Conservation (phyloP, 2,888 invertebrate species). For the Galeopsomyia nigrocyanea region DNA sequence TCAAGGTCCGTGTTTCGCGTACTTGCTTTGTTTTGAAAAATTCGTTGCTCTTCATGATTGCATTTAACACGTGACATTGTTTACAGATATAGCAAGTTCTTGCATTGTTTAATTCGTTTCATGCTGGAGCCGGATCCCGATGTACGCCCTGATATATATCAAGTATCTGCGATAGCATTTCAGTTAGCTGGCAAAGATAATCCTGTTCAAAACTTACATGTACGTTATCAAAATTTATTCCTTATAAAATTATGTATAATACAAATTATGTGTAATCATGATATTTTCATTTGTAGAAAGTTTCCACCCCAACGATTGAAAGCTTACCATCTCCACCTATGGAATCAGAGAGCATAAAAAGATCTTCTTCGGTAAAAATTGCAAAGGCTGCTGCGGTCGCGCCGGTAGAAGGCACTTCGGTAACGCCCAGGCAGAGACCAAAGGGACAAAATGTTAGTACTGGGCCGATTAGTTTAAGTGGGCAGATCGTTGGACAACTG, state of each 20-base stretch:
- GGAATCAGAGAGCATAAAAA: constrained; percentile 78
- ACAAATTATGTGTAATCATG: constrained; percentile 19
- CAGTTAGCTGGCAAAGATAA: constrained; percentile 78
- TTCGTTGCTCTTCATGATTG: not conserved
- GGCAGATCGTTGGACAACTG: constrained; percentile 66
- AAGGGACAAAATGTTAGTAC: constrained; percentile 72
- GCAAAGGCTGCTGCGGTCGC: constrained; percentile 68
- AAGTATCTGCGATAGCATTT: constrained; percentile 83
- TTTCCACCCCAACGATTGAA: constrained; percentile 75
- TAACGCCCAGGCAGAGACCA: constrained; percentile 86
- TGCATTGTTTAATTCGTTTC: constrained; percentile 71
- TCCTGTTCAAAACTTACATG: constrained; percentile 86
- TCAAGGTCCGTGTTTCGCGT: constrained; percentile 72
- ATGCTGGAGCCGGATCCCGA: constrained; percentile 89
- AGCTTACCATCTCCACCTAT: constrained; percentile 76
- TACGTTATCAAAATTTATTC: constrained; percentile 65
- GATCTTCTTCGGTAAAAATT: constrained; percentile 71
- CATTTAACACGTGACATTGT: not conserved
- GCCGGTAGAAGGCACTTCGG: constrained; percentile 81
- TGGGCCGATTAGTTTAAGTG: constrained; percentile 65
- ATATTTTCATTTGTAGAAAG: constrained; percentile 72
- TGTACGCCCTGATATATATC: constrained; percentile 88
- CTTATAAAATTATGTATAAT: constrained; percentile 5
- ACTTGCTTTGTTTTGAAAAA: not conserved
- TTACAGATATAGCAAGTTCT: constrained; percentile 62